Base-by-base conservation (phyloP, 2,797 vertebrate genomes). In the Phalloptychus januarius region DNA sequence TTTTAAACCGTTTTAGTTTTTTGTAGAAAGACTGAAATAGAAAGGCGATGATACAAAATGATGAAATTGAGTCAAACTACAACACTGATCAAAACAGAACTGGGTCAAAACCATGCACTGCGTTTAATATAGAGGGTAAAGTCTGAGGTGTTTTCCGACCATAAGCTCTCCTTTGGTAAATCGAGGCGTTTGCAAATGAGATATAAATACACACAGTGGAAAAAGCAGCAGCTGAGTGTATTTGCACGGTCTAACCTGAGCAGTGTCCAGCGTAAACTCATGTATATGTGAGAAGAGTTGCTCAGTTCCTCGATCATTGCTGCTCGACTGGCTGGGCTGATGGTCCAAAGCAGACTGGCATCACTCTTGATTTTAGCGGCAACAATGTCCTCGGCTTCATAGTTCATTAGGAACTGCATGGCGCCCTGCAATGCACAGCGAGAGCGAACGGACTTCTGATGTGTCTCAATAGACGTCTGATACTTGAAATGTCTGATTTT, bases 341-440 rank as follows among this genome's bases (percentile, higher is more conserved):
- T 94, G 80, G 78, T 93, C 96, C 95, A 95, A 52, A 95, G 85
- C 79, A 95, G 87, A 38, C 89, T 95, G 76, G 95, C 87, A 2
- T 96, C 94, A 69, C 95, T 95, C 89, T 96, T 96, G 40, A 94
- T 88, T 83, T 95, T 94, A 5, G 96, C 92, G 5, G 82, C 85
- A 7, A 90, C 52, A 10, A 80, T 74, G 11, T 96, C 96, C 12
- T 95, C 90, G 0, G 94, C 88, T 75, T 83, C 81, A 33, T 94
- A 95, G 77, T 92, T 96, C 56, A 92, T 95, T 23, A 91, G 88
- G 82, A 96, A 92, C 89, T 95, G 93, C 67, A 90, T 92, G 5
- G 94, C 92, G 13, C 93, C 74, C 95, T 95, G 58, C 0, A 40
- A 70, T 23, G 65, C 70, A 7, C 33, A 48, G 45, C 36, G 42